phyloP scores from a whole-genome alignment of 1,140 invertebrate species.

The Phymastichus coffea region DNA sequence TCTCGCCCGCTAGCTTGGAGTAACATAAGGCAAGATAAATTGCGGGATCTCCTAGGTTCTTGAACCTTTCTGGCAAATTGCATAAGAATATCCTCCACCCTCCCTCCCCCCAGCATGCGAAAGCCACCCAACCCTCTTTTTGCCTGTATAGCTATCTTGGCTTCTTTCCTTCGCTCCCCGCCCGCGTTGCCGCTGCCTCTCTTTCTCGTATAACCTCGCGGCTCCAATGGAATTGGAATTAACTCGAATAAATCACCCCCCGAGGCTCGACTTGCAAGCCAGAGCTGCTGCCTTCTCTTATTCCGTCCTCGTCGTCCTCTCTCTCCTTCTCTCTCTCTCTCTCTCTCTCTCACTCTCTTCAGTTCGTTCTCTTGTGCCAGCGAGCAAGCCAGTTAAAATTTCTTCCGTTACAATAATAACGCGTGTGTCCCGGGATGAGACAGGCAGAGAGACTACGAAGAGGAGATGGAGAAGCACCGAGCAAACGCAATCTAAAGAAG shows the following conservation, averaged over 20 bases:
- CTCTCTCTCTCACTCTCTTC: conserved; percentile 2
- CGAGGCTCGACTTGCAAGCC: conserved; percentile 41
- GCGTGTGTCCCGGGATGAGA: conserved; percentile 37
- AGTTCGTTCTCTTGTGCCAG: neutral
- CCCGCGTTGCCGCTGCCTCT: neutral
- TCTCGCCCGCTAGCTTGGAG: conserved; percentile 43
- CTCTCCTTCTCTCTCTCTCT: neutral
- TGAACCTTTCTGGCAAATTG: conserved; percentile 61
- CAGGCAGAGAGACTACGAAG: neutral
- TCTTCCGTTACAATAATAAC: conserved; percentile 48
- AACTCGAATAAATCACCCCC: conserved; percentile 59
- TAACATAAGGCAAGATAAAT: conserved; percentile 62
- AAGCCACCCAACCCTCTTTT: conserved; percentile 45
- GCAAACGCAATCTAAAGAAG: conserved; percentile 32
- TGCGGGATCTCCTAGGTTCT: conserved; percentile 59
- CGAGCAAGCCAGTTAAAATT: conserved; percentile 48
- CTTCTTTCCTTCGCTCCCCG: conserved; percentile 7
- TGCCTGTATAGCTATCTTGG: conserved; percentile 12
- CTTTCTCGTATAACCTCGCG: conserved; percentile 40
- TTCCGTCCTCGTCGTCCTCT: neutral
- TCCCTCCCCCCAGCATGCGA: no score
- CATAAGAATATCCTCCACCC: conserved; percentile 62
- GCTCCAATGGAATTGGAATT: conserved; percentile 60
- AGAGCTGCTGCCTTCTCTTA: neutral
- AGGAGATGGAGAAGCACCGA: conserved; percentile 21